These are phyloP conservation scores for Morphnarchus princeps DNA, from an alignment of 2,113 vertebrate species.

Conservation along the genomic window DNA sequence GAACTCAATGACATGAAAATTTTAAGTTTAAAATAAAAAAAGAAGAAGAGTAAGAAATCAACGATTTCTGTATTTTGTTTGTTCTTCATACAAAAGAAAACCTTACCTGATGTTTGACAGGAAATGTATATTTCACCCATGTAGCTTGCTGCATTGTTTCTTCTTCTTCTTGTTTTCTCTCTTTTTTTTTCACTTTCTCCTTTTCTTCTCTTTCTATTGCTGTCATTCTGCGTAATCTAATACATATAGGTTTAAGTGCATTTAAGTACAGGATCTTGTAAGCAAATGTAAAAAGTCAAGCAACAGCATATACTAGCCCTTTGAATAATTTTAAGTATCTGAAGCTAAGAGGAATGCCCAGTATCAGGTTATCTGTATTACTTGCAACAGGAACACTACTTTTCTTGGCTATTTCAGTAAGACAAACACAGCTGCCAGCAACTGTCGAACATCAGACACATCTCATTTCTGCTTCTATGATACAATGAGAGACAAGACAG, in stretches of 20 bases:
- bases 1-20: neutral
- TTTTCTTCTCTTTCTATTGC: slow-evolving; percentile 96
- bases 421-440: neutral
- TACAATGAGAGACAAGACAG: neutral
- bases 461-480: neutral
- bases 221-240: slow-evolving; percentile 94
- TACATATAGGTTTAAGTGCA: neutral
- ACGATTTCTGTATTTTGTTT: neutral
- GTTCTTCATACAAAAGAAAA: neutral
- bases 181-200: slow-evolving; percentile 95
- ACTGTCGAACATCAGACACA: neutral
- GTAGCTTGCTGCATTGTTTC: slow-evolving; percentile 96
- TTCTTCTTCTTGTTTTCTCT: slow-evolving; percentile 94
- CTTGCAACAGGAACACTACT: neutral
- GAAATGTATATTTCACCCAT: slow-evolving; percentile 97
- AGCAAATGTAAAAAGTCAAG: neutral
- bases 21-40: neutral
- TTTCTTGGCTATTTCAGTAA: neutral
- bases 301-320: neutral
- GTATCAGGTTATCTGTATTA: neutral
- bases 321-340: neutral
- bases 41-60: neutral
- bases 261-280: neutral
- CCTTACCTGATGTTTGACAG: slow-evolving; percentile 92
- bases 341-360: neutral